phyloP scores from a whole-genome alignment of 1,140 invertebrate species.

The Drosophila sucinea region DNA sequence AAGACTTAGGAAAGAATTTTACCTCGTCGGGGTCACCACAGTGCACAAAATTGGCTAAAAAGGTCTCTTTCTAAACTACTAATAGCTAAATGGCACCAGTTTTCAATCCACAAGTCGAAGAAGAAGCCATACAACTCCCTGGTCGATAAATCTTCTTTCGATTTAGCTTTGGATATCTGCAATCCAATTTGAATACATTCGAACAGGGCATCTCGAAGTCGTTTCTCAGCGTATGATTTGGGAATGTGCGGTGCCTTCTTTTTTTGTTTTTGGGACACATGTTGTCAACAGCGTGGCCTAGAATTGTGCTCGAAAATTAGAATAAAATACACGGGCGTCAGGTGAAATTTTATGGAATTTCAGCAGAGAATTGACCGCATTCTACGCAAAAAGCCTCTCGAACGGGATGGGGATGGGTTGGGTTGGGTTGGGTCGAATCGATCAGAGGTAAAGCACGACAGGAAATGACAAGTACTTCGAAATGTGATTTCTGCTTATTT shows the following conservation, averaged over 20 bases:
- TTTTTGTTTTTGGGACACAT: constrained; percentile 48
- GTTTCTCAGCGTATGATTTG: background rate
- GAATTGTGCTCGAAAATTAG: constrained; percentile 71
- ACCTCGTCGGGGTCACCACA: no score
- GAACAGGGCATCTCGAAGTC: background rate
- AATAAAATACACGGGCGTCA: constrained; percentile 57
- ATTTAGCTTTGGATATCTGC: no score
- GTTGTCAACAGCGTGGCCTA: constrained; percentile 26
- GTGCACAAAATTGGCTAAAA: no score
- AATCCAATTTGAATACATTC: no score
- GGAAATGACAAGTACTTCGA: constrained; percentile 6
- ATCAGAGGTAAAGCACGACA: background rate
- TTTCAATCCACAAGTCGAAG: no score
- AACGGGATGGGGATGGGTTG: background rate
- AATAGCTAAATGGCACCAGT: no score
- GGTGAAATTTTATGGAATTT: constrained; percentile 71
- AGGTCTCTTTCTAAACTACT: no score
- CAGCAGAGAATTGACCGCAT: constrained; percentile 68
- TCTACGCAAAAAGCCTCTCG: constrained; percentile 30
- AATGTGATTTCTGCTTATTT: background rate
- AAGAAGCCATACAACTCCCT: no score
- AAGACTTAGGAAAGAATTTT: no score
- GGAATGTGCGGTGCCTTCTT: background rate
- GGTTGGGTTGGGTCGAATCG: background rate
- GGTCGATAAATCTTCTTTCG: no score